Percentiles rank a stretch among this genome's conserved stretches.
These are phyloP conservation scores for Paracentrotus lividus DNA, from an alignment of 53 echinoderm and acorn worm species.

Conservation along the genomic window DNA sequence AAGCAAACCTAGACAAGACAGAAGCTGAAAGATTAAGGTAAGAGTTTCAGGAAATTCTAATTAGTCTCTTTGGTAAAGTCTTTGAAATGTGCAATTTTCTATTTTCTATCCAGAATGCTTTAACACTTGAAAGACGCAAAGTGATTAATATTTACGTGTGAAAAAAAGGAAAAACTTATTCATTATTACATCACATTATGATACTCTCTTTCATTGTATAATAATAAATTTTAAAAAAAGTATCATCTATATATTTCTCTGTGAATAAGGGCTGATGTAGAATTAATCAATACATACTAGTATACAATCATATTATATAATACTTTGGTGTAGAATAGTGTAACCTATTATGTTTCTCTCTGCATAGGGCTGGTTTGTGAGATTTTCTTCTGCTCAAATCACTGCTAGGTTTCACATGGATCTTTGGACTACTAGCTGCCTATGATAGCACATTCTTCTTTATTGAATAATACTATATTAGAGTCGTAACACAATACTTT, in stretches of 20 bases:
- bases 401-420: not conserved
- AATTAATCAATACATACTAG: not conserved
- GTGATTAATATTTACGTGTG: not conserved
- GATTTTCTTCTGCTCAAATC: not conserved
- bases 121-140: too few species aligned
- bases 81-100: not conserved
- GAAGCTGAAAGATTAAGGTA: slow-evolving; percentile 80
- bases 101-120: too few species aligned
- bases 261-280: too few species aligned
- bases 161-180: not conserved
- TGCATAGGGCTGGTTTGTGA: not conserved
- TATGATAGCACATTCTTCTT: not conserved
- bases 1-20: slow-evolving; percentile 82
- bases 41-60: not conserved
- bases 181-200: too few species aligned
- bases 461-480: too few species aligned
- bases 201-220: too few species aligned
- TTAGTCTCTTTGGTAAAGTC: too few species aligned
- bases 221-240: too few species aligned
- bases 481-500: not conserved
- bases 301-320: not conserved
- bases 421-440: not conserved
- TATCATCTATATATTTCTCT: too few species aligned
- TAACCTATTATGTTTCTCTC: not conserved
- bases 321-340: not conserved